Evolutionary conservation across 2,797 vertebrate species (phyloP), one percentile per base, ranked within the genome.

Genomic region (Darevskia mixta): DNA sequence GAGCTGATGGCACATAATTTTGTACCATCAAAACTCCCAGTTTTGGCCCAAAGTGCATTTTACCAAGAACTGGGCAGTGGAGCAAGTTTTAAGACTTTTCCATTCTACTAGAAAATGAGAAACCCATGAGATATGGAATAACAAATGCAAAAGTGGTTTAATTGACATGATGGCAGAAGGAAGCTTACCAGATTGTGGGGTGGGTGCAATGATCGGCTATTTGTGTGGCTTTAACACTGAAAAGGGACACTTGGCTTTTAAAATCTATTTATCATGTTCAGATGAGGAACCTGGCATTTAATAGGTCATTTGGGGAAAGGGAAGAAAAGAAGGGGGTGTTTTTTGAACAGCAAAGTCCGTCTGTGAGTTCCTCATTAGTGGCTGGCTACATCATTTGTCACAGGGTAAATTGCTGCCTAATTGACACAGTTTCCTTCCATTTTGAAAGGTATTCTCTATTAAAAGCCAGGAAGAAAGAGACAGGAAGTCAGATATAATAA

Each of bases 231-330:
- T 0, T 7, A 79, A 87, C n/a, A 82, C 35, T 81, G 49, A 55
- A 41, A 84, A 69, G 29, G 1, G 49, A 67, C 35, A 11, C 41
- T 81, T 67, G 3, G 89, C 64, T 23, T 92, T 86, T 15, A 3
- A 58, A 79, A 71, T 27, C 80, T 78, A 35, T 55, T 87, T 79
- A 86, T 90, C 43, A 89, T 86, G 32, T 86, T 79, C 83, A 92
- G 94, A 93, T 88, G 90, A 93, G 85, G 35, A 45, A 11, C 29
- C 75, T 94, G 94, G 91, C 92, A 92, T 95, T 95, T 94, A 0
- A 83, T 88, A 93, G 92, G 92, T 87, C 91, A 45, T 85, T 86
- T 82, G 83, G 3, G 78, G 58, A 25, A 49, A n/a, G 29, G 64
- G 75, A 75, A 61, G 73, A 8, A 55, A 77, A 69, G n/a, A n/a